Evolutionary conservation across 2,797 vertebrate species (phyloP).

Genomic region (Diceros bicornis): DNA sequence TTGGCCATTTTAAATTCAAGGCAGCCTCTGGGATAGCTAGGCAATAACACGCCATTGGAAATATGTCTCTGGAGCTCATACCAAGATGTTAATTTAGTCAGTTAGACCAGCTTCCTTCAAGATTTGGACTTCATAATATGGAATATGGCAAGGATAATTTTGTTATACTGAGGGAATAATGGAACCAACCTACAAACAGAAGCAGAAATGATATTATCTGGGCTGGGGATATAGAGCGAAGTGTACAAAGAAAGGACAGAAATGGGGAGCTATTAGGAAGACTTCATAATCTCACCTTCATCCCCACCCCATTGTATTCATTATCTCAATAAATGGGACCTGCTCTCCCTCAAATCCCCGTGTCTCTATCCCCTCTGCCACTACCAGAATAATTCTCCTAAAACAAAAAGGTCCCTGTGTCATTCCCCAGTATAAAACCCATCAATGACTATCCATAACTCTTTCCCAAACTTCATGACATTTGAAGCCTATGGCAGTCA

Average conservation of each 20-base stretch:
- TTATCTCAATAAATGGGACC: neutral
- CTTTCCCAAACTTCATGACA: neutral
- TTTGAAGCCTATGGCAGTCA: neutral
- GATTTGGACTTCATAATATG: neutral
- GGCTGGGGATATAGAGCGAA: neutral
- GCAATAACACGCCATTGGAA: neutral
- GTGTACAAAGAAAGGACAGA: neutral
- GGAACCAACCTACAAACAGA: neutral
- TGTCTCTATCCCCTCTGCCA: neutral
- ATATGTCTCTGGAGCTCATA: neutral
- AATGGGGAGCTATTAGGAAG: neutral
- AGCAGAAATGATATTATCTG: neutral
- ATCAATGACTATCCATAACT: neutral
- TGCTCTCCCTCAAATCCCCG: neutral
- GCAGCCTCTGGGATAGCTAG: neutral
- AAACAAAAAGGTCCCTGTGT: neutral
- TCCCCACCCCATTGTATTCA: neutral
- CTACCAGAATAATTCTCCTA: neutral
- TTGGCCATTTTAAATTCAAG: conserved; percentile 18
- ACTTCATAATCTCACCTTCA: neutral
- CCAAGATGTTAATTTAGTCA: neutral
- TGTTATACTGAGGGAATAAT: neutral
- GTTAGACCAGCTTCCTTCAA: neutral
- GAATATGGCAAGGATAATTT: neutral
- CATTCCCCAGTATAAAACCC: neutral